Evolutionary conservation across 2,888 invertebrate species (phyloP), one percentile per base, ranked within the genome.

Genomic region (Leptopterna dolabrata): DNA sequence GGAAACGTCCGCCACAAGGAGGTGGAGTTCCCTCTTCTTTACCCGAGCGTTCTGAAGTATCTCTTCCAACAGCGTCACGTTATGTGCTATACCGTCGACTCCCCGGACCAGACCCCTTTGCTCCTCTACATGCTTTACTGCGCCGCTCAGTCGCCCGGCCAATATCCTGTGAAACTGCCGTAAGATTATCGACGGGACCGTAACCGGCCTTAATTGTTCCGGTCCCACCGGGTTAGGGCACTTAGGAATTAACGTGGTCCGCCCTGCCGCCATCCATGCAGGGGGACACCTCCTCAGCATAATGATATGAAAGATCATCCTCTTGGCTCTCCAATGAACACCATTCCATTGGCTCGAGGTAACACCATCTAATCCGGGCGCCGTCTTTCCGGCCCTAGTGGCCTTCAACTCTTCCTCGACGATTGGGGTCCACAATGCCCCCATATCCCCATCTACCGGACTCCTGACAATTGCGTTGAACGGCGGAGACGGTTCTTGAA

Each of bases 1-100:
- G 0, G 89, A 83, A 0, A 90, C 83, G n/a, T 90, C 90, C 0
- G 90, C 7, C 0, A 90, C 85, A 0, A 41, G 11, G 4, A 63
- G 0, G 30, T 55, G 41, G 7, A 86, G 19, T 41, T 63, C 43
- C 24, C 47, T 51, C n/a, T n/a, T 45, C 73, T 13, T n/a, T 0
- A 55, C 7, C 73, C 30, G 7, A 29, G 71, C 16, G 27, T 19
- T 24, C 36, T 7, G 7, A 29, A 29, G 24, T 1, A 73, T 13
- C 2, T 73, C 73, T 0, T 29, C 13, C 73, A 73, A 4, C 73
- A 73, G 73, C 36, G n/a, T n/a, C 30, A 24, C 29, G n/a, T 73
- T 73, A 3, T 73, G 73, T 2, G 73, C 73, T 2, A 73, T 13
- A 14, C 73, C 73, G 24, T 73, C 73, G 1, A 73, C 73, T 36